Percentiles rank a stretch among this genome's conserved stretches.
phyloP scores from a whole-genome alignment of 2,797 vertebrate species.

The Typhlichthys eigenmanni region DNA sequence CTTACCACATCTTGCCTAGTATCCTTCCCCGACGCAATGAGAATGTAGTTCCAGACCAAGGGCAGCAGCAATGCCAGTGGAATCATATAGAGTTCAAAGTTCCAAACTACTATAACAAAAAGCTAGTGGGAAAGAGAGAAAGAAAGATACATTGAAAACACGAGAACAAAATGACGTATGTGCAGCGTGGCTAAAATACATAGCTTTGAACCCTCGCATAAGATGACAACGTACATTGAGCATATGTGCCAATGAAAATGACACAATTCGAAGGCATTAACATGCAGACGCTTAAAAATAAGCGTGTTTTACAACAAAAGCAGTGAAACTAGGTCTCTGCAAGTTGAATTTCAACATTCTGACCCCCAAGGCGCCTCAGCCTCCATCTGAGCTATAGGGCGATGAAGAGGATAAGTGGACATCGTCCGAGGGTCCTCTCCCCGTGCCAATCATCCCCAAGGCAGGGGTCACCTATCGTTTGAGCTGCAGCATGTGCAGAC shows the following conservation, averaged over 20 bases:
- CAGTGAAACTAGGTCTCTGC: conserved; percentile 25
- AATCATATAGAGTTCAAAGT: conserved; percentile 99
- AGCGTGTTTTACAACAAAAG: conserved; percentile 47
- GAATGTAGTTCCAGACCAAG: conserved; percentile 93
- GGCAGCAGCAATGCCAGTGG: conserved; percentile 89
- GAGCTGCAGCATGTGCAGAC: conserved; percentile 50
- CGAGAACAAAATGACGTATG: conserved; percentile 3
- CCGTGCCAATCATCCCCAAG: conserved; percentile 67
- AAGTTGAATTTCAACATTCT: conserved; percentile 44
- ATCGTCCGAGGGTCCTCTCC: conserved; percentile 61
- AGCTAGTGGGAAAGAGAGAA: conserved; percentile 76
- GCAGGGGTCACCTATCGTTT: conserved; percentile 62
- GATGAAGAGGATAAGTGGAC: conserved; percentile 47
- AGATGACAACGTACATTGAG: conserved; percentile 38
- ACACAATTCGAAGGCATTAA: conserved; percentile 49
- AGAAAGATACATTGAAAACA: conserved; percentile 31
- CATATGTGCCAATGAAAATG: conserved; percentile 41
- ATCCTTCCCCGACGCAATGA: conserved; percentile 92
- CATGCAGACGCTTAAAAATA: conserved; percentile 54
- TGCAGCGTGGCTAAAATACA: conserved; percentile 14
- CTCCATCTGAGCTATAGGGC: conserved; percentile 38
- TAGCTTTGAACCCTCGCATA: conserved; percentile 23
- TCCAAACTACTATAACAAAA: conserved; percentile 95
- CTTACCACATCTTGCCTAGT: conserved; percentile 92
- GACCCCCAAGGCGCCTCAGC: conserved; percentile 53